Conservation (phyloP, 2,888 invertebrate genomes). For the Drosophila colorata region DNA sequence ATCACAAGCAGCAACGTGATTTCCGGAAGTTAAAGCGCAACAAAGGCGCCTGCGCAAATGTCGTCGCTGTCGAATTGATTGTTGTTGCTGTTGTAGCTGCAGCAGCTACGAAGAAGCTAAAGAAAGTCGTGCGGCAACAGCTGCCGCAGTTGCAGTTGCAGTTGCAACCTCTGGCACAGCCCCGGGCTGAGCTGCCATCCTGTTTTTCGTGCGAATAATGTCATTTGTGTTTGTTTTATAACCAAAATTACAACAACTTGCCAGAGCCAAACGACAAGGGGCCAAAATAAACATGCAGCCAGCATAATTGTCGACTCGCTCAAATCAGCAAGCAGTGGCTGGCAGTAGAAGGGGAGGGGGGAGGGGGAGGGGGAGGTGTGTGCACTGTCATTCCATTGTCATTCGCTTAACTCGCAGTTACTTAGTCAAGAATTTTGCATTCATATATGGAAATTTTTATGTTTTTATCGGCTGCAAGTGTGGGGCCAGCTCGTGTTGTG, state of each 20-base stretch:
- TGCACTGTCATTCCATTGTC: background rate
- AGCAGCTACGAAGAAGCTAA: conserved; percentile 53
- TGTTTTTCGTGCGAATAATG: conserved; percentile 80
- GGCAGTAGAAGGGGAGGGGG: too few relatives aligned
- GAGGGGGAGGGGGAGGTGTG: too few relatives aligned
- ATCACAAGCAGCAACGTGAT: conserved; percentile 73
- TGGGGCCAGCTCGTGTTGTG: conserved; percentile 6
- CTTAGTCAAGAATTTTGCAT: conserved; percentile 22
- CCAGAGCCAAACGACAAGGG: conserved; percentile 43
- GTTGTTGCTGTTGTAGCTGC: conserved; percentile 36
- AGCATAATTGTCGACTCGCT: conserved; percentile 53
- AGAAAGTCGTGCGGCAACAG: conserved; percentile 78
- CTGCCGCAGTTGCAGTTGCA: conserved; percentile 56
- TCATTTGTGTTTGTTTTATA: conserved; percentile 81
- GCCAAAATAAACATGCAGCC: conserved; percentile 47
- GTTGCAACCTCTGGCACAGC: conserved; percentile 31
- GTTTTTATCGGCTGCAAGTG: conserved; percentile 1
- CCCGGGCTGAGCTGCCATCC: conserved; percentile 50
- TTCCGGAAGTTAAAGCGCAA: conserved; percentile 77
- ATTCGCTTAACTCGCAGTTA: background rate
- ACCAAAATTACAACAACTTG: conserved; percentile 72
- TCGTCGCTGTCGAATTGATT: conserved; percentile 74
- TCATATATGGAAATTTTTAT: conserved; percentile 1
- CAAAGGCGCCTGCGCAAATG: conserved; percentile 73
- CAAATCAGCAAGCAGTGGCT: conserved; percentile 1